Evolutionary conservation across 2,888 invertebrate species (phyloP).

Genomic region (Eumerus sabulonum): DNA sequence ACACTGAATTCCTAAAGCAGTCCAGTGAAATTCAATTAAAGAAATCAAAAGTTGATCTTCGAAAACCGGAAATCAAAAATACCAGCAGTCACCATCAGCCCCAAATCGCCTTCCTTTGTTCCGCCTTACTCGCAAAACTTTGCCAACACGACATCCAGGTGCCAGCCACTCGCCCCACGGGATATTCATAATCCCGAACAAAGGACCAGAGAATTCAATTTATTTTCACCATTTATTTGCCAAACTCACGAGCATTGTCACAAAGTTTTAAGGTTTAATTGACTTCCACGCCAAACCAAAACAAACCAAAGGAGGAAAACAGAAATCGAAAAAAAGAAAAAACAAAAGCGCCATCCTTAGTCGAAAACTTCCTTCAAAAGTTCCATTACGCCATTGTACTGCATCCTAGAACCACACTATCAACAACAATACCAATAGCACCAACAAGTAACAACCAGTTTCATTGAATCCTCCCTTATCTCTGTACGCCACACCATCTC

Average conservation of each 20-base stretch:
- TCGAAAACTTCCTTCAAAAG: conserved; percentile 26
- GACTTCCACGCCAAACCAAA: conserved; percentile 36
- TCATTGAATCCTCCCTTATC: conserved; percentile 29
- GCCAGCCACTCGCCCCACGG: conserved; percentile 1
- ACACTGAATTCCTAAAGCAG: too few relatives aligned
- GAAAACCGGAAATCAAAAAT: too few relatives aligned
- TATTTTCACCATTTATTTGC: conserved; percentile 38
- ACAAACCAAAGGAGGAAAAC: conserved; percentile 11
- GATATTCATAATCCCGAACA: conserved; percentile 9
- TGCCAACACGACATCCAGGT: neutral
- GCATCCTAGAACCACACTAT: conserved; percentile 11
- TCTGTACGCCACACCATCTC: conserved; percentile 29
- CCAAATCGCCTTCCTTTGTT: too few relatives aligned
- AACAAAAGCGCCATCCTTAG: conserved; percentile 35
- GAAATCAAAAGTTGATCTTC: too few relatives aligned
- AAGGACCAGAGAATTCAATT: conserved; percentile 22
- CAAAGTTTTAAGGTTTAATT: conserved; percentile 53
- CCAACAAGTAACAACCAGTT: neutral
- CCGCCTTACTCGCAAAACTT: too few relatives aligned
- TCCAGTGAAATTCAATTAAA: too few relatives aligned
- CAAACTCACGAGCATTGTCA: conserved; percentile 28
- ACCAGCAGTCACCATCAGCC: too few relatives aligned
- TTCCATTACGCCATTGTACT: conserved; percentile 33
- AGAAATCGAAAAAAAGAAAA: neutral
- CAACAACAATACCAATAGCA: conserved; percentile 12